Conservation (phyloP, 2,888 invertebrate species). For the Drosophila limbata region DNA sequence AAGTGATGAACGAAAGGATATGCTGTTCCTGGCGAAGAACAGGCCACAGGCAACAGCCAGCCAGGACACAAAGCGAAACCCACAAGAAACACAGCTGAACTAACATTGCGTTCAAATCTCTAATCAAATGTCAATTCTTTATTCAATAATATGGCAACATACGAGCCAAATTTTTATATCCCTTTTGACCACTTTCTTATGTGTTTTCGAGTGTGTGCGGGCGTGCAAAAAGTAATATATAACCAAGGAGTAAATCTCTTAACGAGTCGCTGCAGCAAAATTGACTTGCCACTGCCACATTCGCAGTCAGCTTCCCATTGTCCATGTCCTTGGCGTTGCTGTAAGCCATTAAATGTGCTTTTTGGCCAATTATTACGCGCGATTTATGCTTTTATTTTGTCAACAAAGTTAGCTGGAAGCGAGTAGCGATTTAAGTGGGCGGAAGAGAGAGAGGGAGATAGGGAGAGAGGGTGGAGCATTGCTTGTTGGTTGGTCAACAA, state of each 20-base stretch:
- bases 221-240: slow-evolving; percentile 61
- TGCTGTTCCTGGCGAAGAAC: slow-evolving; percentile 35
- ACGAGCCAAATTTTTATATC: slow-evolving; percentile 44
- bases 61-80: not conserved
- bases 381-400: slow-evolving; percentile 81
- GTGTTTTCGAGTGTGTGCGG: slow-evolving; percentile 40
- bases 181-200: slow-evolving; percentile 3
- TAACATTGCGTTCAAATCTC: slow-evolving; percentile 54
- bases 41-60: slow-evolving; percentile 10
- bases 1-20: slow-evolving; percentile 73
- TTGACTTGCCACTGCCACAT: slow-evolving; percentile 13
- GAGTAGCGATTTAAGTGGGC: not conserved
- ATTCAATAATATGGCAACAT: slow-evolving; percentile 73
- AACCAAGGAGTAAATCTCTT: slow-evolving; percentile 71
- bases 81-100: slow-evolving; percentile 5
- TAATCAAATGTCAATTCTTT: slow-evolving; percentile 80
- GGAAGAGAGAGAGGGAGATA: not conserved
- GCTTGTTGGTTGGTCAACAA: slow-evolving; percentile 59
- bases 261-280: slow-evolving; percentile 55
- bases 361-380: slow-evolving; percentile 80
- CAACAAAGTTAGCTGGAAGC: slow-evolving; percentile 63
- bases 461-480: slow-evolving; percentile 1
- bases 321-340: slow-evolving; percentile 54
- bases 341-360: slow-evolving; percentile 77
- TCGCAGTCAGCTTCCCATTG: slow-evolving; percentile 28